Conservation (phyloP, 2,797 vertebrate genomes). For the Crocidura indochinensis region DNA sequence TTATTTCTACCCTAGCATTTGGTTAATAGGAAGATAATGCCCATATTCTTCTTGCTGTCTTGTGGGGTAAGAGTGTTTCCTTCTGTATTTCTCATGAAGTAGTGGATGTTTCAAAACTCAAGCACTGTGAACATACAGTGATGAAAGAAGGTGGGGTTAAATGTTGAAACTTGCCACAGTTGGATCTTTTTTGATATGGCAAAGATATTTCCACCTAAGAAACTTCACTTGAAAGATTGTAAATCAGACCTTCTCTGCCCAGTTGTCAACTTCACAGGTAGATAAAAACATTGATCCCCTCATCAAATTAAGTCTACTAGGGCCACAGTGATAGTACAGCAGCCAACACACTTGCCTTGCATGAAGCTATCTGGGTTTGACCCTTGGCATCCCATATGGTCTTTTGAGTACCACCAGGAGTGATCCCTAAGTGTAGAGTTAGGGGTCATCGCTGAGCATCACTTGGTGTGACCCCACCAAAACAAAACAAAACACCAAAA, state of each 20-base stretch:
- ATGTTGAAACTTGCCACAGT: neutral
- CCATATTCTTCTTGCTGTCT: neutral
- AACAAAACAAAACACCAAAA: neutral
- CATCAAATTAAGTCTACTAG: neutral
- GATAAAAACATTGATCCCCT: neutral
- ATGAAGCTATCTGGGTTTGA: too few relatives aligned
- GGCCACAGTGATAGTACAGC: too few relatives aligned
- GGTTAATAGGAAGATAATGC: neutral
- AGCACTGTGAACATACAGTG: neutral
- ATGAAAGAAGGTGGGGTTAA: neutral
- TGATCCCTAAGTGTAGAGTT: too few relatives aligned
- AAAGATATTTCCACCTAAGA: neutral
- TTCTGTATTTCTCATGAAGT: slow-evolving; percentile 24
- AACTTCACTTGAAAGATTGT: neutral
- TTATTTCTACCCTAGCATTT: neutral
- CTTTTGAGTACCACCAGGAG: too few relatives aligned
- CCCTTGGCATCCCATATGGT: too few relatives aligned
- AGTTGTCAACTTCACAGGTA: neutral
- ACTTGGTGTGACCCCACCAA: too few relatives aligned
- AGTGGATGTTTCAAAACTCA: neutral
- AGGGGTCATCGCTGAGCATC: too few relatives aligned
- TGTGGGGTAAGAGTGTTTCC: neutral
- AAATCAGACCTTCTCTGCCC: neutral
- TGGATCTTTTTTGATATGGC: neutral
- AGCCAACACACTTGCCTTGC: too few relatives aligned